These are phyloP conservation scores for Hesperia comma DNA, from an alignment of 2,888 invertebrate genomes.

Conservation along the genomic window DNA sequence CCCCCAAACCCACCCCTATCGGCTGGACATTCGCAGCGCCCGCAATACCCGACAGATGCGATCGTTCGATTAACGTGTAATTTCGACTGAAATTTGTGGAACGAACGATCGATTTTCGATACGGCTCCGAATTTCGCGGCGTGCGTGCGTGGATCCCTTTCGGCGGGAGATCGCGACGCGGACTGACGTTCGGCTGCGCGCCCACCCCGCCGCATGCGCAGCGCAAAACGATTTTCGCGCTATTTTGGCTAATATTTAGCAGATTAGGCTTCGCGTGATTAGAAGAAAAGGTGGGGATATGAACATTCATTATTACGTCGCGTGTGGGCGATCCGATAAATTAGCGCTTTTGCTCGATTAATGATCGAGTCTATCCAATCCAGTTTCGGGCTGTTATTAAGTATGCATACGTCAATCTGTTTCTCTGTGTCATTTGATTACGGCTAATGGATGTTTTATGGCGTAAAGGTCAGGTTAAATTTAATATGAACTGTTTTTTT, in stretches of 20 bases:
- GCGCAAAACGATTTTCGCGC: conserved; percentile 81
- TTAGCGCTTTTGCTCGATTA: conserved; percentile 62
- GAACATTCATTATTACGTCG: conserved; percentile 29
- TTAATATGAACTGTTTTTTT: background rate
- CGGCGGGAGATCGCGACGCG: conserved; percentile 78
- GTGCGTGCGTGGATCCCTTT: conserved; percentile 75
- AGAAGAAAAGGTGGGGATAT: conserved; percentile 53
- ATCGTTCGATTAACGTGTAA: conserved; percentile 31
- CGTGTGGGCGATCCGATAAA: conserved; percentile 73
- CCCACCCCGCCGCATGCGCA: conserved; percentile 74
- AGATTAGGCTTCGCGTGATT: conserved; percentile 79
- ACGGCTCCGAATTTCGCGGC: conserved; percentile 72
- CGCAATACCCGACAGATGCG: conserved; percentile 7
- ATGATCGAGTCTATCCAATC: conserved; percentile 60
- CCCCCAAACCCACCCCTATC: conserved; percentile 35
- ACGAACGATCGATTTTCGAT: conserved; percentile 63
- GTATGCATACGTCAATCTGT: conserved; percentile 39
- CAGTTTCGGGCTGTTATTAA: conserved; percentile 58
- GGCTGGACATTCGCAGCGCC: conserved; percentile 13
- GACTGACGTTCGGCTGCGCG: conserved; percentile 77
- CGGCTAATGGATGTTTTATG: conserved; percentile 38
- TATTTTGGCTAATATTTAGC: conserved; percentile 83
- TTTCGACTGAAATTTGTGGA: conserved; percentile 35
- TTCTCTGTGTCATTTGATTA: conserved; percentile 37
- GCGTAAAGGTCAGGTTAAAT: background rate